A percentile compares a stretch with the other conserved stretches of the same genome.
These are phyloP conservation scores for Orchestia grillus DNA, from an alignment of 1,140 invertebrate species.

Conservation along the genomic window DNA sequence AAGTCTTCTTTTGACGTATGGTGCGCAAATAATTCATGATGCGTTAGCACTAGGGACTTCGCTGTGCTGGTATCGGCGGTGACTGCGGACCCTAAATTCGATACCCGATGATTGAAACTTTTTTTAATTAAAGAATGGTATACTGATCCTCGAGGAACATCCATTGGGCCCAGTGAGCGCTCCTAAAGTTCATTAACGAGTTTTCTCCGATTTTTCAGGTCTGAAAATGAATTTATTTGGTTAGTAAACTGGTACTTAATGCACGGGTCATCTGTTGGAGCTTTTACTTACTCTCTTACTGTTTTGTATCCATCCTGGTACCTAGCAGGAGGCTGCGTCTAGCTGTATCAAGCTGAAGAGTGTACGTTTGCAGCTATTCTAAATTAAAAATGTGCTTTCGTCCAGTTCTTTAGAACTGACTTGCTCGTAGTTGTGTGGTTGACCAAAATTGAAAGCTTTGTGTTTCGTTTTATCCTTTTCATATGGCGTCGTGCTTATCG, in stretches of 20 bases:
- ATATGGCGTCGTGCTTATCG: background rate
- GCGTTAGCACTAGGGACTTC: background rate
- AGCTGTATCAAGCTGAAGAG: background rate
- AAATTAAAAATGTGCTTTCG: background rate
- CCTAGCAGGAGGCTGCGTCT: background rate
- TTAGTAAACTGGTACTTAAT: no score
- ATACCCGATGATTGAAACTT: no score
- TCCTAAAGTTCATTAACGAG: no score
- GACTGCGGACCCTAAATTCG: no score
- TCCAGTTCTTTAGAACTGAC: background rate
- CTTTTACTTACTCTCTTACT: background rate
- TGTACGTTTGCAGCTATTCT: background rate
- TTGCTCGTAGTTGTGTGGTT: background rate
- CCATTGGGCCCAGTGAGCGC: no score
- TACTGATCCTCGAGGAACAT: no score
- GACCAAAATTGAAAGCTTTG: no score
- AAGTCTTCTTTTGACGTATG: background rate
- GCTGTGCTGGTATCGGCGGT: background rate
- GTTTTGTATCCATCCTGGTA: background rate
- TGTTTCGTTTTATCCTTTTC: no score
- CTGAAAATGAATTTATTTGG: background rate
- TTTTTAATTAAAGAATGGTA: background rate
- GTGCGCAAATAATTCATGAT: background rate
- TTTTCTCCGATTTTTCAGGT: background rate
- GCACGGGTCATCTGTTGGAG: no score